These are phyloP conservation scores for Haliclona indistincta DNA, from an alignment of 37 sponge, comb jelly and placozoan genomes.

Conservation along the genomic window DNA sequence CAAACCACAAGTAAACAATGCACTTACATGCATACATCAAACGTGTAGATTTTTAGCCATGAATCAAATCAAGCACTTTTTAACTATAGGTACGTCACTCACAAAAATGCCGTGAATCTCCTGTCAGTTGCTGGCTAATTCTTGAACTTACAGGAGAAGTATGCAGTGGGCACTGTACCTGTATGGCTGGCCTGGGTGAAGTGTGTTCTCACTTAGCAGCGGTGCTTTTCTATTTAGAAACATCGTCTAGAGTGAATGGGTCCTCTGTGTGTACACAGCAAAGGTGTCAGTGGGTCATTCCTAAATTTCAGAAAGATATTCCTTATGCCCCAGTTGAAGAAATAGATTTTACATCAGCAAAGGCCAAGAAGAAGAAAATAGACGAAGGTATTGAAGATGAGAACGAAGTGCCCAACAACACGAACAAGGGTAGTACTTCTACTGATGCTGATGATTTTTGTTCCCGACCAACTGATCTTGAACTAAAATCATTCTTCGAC, in stretches of 20 bases:
- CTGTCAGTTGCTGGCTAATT: constrained; percentile 24
- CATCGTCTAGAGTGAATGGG: constrained; percentile 2
- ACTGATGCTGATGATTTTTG: not conserved
- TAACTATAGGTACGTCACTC: constrained; percentile 17
- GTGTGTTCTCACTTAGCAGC: constrained; percentile 37
- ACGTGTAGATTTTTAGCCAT: too few relatives aligned
- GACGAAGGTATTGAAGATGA: not conserved
- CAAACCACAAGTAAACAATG: not conserved
- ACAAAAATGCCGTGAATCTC: constrained; percentile 15
- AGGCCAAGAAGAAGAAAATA: constrained; percentile 1
- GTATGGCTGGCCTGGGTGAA: constrained; percentile 57
- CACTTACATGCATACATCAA: too few relatives aligned
- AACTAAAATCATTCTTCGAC: not conserved
- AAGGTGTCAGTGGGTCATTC: constrained; percentile 23
- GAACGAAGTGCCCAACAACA: not conserved
- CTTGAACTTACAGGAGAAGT: constrained; percentile 26
- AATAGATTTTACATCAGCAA: constrained; percentile 25
- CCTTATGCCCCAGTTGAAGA: not conserved
- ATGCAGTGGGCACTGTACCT: constrained; percentile 44
- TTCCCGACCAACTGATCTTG: not conserved
- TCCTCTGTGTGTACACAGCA: constrained; percentile 4
- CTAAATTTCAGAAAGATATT: constrained; percentile 9
- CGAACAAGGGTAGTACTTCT: not conserved
- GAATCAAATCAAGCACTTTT: not conserved
- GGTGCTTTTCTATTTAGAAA: constrained; percentile 18